Evolutionary conservation across 1,140 invertebrate species (phyloP).

Genomic region (Drosophila repletoides): DNA sequence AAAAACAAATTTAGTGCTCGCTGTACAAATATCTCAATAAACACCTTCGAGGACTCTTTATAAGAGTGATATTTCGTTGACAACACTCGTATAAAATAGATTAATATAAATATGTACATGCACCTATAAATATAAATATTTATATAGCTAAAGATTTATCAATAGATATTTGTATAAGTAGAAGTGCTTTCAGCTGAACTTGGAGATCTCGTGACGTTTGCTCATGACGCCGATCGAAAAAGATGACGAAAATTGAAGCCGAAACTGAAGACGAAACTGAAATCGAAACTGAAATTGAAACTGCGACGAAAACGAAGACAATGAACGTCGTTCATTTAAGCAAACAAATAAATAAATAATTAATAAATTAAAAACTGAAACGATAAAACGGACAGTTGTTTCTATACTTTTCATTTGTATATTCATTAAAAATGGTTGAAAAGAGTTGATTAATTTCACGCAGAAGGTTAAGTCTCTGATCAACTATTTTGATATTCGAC

Average conservation of each 20-base stretch:
- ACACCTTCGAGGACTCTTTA: conserved; percentile 5
- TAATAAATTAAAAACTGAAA: conserved; percentile 66
- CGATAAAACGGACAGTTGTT: conserved; percentile 28
- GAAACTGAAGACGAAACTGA: conserved; percentile 15
- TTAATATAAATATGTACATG: conserved; percentile 4
- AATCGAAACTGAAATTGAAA: conserved; percentile 15
- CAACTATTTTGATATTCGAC: no score
- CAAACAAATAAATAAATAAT: conserved; percentile 67
- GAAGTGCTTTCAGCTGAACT: not conserved
- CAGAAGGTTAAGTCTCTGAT: no score
- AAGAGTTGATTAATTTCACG: no score
- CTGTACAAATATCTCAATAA: conserved; percentile 4
- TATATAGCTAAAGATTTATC: conserved; percentile 17
- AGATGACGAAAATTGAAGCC: conserved; percentile 30
- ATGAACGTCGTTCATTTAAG: conserved; percentile 48
- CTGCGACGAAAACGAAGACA: conserved; percentile 15
- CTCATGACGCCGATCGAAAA: conserved; percentile 39
- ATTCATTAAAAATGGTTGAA: no score
- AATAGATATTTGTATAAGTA: not conserved
- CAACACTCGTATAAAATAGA: conserved; percentile 18
- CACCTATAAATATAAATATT: conserved; percentile 5
- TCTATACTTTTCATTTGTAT: no score
- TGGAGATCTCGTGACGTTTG: conserved; percentile 46
- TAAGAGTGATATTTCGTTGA: conserved; percentile 28
- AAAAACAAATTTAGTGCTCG: not conserved